These are phyloP conservation scores for Zele albiditarsus DNA, from an alignment of 2,888 invertebrate species.

Conservation along the genomic window DNA sequence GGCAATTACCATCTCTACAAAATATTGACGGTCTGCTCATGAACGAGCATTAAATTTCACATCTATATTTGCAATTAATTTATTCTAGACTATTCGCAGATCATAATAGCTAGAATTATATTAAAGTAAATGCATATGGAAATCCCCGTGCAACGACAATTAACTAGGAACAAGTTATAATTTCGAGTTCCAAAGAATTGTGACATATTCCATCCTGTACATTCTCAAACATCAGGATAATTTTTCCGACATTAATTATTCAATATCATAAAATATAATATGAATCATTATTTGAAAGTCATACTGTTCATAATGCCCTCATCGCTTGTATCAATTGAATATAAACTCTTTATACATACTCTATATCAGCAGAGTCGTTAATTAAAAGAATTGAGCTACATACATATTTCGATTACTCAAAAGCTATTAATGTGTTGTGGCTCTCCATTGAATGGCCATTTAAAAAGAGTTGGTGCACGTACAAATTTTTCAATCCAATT, in stretches of 20 bases:
- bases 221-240: not conserved
- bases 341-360: not conserved
- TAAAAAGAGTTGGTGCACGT: not conserved
- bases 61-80: conserved; percentile 75
- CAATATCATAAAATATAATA: not conserved
- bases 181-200: not conserved
- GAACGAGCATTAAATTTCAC: conserved; percentile 84
- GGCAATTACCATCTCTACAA: conserved; percentile 88
- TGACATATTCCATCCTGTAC: not conserved
- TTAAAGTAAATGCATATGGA: not conserved
- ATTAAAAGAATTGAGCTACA: not conserved
- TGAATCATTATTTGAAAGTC: not conserved
- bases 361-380: not conserved
- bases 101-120: not conserved
- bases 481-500: not conserved
- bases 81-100: too few species aligned
- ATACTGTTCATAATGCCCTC: not conserved
- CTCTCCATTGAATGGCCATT: not conserved
- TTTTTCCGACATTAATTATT: not conserved
- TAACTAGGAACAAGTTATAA: not conserved
- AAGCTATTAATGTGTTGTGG: conserved; percentile 4
- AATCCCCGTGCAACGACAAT: not conserved
- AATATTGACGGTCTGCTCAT: conserved; percentile 85
- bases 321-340: conserved; percentile 6
- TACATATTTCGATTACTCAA: not conserved